Conservation (phyloP, 2,113 vertebrate genomes). For the Lophotis ruficrista region DNA sequence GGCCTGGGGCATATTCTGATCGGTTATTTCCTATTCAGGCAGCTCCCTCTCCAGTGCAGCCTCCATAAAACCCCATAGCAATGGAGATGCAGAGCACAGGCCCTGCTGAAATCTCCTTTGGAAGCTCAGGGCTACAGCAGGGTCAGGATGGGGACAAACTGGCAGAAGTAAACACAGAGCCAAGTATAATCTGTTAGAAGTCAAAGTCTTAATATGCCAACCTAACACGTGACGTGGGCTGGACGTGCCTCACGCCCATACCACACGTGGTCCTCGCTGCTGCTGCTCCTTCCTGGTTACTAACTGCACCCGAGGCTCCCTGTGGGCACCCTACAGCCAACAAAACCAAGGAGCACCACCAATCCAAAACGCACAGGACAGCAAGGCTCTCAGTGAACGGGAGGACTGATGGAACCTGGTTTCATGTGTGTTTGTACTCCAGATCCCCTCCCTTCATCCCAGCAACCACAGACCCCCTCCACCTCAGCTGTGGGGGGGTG, state of each 20-base stretch:
- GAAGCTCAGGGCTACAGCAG: background rate
- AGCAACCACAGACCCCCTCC: background rate
- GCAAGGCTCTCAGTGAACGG: background rate
- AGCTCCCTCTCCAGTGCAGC: background rate
- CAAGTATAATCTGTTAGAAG: background rate
- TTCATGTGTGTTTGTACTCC: background rate
- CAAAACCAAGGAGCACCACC: background rate
- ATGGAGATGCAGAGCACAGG: background rate
- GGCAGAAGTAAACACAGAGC: background rate
- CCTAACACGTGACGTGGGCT: no score
- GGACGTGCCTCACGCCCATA: background rate
- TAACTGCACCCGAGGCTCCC: background rate
- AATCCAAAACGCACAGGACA: rapidly evolving
- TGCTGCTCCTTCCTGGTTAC: background rate
- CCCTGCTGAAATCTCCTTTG: background rate
- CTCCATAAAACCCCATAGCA: background rate
- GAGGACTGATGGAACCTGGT: background rate
- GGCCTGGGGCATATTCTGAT: background rate
- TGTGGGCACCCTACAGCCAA: rapidly evolving
- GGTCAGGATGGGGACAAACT: background rate
- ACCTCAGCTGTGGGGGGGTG: background rate
- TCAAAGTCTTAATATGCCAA: background rate
- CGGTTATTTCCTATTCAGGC: background rate
- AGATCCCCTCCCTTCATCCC: background rate
- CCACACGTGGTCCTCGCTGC: background rate